Conservation (phyloP, 1,140 invertebrate species). For the Stegodyphus mimosarum region DNA sequence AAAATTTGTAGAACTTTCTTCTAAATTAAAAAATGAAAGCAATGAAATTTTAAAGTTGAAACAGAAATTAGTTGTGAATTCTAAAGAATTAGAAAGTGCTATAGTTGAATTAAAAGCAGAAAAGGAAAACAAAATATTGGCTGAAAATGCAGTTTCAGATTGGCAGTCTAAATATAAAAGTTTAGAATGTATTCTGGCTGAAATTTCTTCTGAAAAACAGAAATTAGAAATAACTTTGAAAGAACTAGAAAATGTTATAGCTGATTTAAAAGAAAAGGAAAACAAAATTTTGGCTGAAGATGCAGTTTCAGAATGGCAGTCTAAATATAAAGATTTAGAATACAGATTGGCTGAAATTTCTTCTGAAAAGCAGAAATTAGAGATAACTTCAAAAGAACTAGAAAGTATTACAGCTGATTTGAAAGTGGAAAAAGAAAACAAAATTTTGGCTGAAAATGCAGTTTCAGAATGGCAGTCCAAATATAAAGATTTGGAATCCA, state of each 20-base stretch:
- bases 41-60: background rate
- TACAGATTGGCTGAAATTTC: conserved; percentile 21
- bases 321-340: conserved; percentile 62
- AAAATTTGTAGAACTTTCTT: background rate
- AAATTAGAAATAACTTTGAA: conserved; percentile 12
- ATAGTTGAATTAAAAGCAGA: conserved; percentile 7
- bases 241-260: conserved; percentile 23
- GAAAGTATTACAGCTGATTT: conserved; percentile 5
- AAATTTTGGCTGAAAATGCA: conserved; percentile 63
- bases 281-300: conserved; percentile 64
- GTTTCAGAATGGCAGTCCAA: conserved; percentile 64
- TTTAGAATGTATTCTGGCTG: conserved; percentile 49
- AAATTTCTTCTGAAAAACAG: background rate
- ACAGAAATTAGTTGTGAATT: conserved; percentile 11
- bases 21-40: background rate
- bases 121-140: conserved; percentile 63
- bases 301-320: conserved; percentile 64
- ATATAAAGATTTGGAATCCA: conserved; percentile 61
- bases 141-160: conserved; percentile 64
- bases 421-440: conserved; percentile 60
- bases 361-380: conserved; percentile 13
- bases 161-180: conserved; percentile 64
- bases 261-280: conserved; percentile 14
- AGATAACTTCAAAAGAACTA: conserved; percentile 28
- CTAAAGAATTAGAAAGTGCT: conserved; percentile 26